Evolutionary conservation across 2,113 vertebrate species (phyloP).

Genomic region (Azemiops feae): DNA sequence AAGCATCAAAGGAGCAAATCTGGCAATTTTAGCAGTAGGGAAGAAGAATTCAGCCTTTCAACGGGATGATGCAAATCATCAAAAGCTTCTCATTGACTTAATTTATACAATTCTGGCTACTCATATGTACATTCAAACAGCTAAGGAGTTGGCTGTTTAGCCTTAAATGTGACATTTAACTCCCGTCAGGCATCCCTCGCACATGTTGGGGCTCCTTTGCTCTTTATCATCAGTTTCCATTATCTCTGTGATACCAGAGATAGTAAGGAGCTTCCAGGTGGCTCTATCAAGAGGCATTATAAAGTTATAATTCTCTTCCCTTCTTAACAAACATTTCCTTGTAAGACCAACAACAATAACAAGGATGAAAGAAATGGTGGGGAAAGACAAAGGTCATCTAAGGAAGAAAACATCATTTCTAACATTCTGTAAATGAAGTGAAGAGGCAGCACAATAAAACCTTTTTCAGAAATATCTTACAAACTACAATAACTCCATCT

Average conservation of each 20-base stretch:
- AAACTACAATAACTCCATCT: background rate
- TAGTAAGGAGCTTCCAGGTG: background rate
- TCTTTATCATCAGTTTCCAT: background rate
- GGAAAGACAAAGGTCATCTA: background rate
- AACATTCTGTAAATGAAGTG: background rate
- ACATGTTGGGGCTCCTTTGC: background rate
- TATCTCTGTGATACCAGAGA: background rate
- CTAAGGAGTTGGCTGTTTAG: background rate
- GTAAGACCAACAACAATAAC: background rate
- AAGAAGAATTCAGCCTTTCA: constrained; percentile 24
- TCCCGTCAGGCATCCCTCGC: background rate
- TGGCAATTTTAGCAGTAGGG: background rate
- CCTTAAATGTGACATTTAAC: background rate
- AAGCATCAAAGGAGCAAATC: background rate
- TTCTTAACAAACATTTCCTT: background rate
- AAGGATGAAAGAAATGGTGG: background rate
- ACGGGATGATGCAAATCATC: constrained; percentile 34
- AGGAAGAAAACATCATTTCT: background rate
- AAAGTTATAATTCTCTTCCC: background rate
- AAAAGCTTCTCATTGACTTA: constrained; percentile 14
- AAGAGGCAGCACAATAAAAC: background rate
- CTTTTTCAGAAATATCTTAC: background rate
- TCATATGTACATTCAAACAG: background rate
- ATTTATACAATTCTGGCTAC: background rate
- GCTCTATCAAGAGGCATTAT: background rate